These are phyloP conservation scores for Tolmerus cingulatus DNA, from an alignment of 2,888 invertebrate genomes.

Conservation along the genomic window DNA sequence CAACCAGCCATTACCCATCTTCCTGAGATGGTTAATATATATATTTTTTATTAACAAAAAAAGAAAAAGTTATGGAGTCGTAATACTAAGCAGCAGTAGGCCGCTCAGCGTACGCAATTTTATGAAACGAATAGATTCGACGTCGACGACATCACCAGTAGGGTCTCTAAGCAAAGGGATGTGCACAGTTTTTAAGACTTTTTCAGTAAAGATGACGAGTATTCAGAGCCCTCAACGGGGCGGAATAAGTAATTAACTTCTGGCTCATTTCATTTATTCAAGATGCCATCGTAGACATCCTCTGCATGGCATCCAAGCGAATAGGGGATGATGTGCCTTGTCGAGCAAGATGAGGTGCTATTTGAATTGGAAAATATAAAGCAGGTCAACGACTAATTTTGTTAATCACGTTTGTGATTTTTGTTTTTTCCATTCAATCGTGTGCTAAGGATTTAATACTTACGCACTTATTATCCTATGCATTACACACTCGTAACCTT, in stretches of 20 bases:
- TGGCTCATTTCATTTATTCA: conserved; percentile 26
- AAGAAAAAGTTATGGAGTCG: background rate
- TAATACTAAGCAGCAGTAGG: background rate
- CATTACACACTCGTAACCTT: background rate
- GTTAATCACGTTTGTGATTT: background rate
- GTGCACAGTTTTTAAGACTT: conserved; percentile 16
- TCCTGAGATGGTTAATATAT: background rate
- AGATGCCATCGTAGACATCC: conserved; percentile 1
- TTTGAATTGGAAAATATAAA: background rate
- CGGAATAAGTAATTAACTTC: conserved; percentile 32
- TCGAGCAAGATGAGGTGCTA: background rate
- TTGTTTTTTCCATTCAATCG: background rate
- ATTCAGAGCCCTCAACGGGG: background rate
- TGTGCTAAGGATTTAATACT: background rate
- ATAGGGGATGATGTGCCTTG: background rate
- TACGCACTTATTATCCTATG: background rate
- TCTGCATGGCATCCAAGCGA: background rate
- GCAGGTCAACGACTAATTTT: background rate
- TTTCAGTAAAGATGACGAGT: conserved; percentile 13
- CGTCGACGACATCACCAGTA: background rate
- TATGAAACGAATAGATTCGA: background rate
- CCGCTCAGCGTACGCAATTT: background rate
- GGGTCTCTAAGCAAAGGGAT: background rate
- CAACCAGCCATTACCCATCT: conserved; percentile 1
- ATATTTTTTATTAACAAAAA: background rate